These are phyloP conservation scores for Trichonephila inaurata DNA, from an alignment of 1,140 invertebrate genomes.

Conservation along the genomic window DNA sequence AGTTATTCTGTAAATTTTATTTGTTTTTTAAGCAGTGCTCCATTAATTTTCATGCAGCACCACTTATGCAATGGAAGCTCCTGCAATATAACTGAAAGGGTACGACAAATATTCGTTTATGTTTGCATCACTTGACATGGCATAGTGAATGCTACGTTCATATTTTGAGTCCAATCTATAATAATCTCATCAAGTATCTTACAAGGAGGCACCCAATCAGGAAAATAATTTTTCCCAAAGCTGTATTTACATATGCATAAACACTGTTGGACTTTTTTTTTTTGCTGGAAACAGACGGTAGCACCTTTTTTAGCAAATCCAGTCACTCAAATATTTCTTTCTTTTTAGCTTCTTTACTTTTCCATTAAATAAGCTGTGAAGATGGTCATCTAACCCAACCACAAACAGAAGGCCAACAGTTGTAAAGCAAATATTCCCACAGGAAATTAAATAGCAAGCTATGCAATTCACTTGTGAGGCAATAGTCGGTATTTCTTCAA, in stretches of 20 bases:
- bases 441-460: conserved; percentile 72
- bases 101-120: conserved; percentile 27
- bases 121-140: conserved; percentile 50
- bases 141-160: conserved; percentile 7
- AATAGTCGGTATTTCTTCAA: conserved; percentile 36
- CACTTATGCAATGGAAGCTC: conserved; percentile 73
- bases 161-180: conserved; percentile 23
- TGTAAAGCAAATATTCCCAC: conserved; percentile 71
- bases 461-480: conserved; percentile 61
- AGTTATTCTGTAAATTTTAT: conserved; percentile 42
- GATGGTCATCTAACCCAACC: conserved; percentile 4
- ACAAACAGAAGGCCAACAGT: conserved; percentile 62
- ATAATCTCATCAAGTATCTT: conserved; percentile 76
- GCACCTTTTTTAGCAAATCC: conserved; percentile 52
- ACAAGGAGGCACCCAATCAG: conserved; percentile 62
- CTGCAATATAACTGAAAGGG: conserved; percentile 48
- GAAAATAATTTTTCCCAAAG: conserved; percentile 71
- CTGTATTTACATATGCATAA: conserved; percentile 69
- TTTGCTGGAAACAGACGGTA: conserved; percentile 47
- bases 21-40: conserved; percentile 45
- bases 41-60: conserved; percentile 51
- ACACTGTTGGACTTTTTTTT: conserved; percentile 65
- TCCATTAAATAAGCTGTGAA: not conserved
- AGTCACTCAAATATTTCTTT: conserved; percentile 33
- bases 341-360: too few relatives aligned